phyloP scores from a whole-genome alignment of 2,888 invertebrate species.

The Clostera curtula region DNA sequence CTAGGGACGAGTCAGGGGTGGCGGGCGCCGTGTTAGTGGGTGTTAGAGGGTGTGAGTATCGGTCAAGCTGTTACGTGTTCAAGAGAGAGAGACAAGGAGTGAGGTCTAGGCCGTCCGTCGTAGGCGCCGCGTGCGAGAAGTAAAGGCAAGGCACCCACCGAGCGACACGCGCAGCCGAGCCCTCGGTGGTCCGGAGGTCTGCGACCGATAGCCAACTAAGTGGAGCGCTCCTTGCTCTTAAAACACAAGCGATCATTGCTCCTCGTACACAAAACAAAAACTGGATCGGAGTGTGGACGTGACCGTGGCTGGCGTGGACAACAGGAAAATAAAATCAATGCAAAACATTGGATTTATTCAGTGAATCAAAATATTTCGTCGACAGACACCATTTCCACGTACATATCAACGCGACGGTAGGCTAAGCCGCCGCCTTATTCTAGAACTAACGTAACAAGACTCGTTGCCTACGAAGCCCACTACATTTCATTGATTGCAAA shows the following conservation, averaged over 20 bases:
- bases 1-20: constrained; percentile 22
- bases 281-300: constrained; percentile 17
- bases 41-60: constrained; percentile 40
- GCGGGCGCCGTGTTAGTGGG: constrained; percentile 37
- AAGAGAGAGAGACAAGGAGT: constrained; percentile 21
- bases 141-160: constrained; percentile 32
- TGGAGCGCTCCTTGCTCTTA: constrained; percentile 33
- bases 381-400: constrained; percentile 49
- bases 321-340: constrained; percentile 51
- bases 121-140: constrained; percentile 4
- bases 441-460: constrained; percentile 19
- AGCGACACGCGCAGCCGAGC: constrained; percentile 20
- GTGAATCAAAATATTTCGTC: constrained; percentile 31
- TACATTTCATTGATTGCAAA: constrained; percentile 30
- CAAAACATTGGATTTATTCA: constrained; percentile 43
- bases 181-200: constrained; percentile 18
- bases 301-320: constrained; percentile 43
- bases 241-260: constrained; percentile 34
- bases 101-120: constrained; percentile 4
- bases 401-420: constrained; percentile 19
- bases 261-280: constrained; percentile 22
- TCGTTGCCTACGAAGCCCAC: constrained; percentile 20
- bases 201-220: constrained; percentile 28
- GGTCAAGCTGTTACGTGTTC: constrained; percentile 43
- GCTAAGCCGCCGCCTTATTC: constrained; percentile 20